phyloP scores from a whole-genome alignment of 2,888 invertebrate genomes.

The Gastrophysa polygoni region DNA sequence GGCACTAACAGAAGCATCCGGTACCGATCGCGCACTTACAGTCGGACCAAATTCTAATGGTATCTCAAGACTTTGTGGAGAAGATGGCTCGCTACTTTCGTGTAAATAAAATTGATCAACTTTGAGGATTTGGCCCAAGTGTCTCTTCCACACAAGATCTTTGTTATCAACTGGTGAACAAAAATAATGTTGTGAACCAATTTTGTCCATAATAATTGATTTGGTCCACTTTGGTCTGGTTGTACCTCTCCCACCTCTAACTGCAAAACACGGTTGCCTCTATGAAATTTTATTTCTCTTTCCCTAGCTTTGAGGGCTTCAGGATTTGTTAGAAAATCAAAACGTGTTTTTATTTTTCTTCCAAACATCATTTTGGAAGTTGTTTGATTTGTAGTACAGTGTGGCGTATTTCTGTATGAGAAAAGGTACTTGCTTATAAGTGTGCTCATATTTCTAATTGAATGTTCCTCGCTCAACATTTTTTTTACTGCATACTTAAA shows the following conservation, averaged over 20 bases:
- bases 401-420: conserved; percentile 21
- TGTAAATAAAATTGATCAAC: conserved; percentile 13
- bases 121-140: conserved; percentile 9
- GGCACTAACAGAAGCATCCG: no score
- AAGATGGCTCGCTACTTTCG: conserved; percentile 2
- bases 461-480: conserved; percentile 13
- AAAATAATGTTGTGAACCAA: conserved; percentile 11
- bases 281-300: conserved; percentile 12
- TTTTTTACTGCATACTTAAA: conserved; percentile 22
- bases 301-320: background rate
- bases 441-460: conserved; percentile 13
- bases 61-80: background rate
- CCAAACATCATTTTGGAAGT: conserved; percentile 19
- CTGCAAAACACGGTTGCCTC: conserved; percentile 9
- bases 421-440: conserved; percentile 16
- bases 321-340: background rate
- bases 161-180: conserved; percentile 11
- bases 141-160: conserved; percentile 14
- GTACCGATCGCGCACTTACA: no score
- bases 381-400: conserved; percentile 18
- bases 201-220: background rate
- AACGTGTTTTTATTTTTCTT: conserved; percentile 1
- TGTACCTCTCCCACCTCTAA: conserved; percentile 5
- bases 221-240: background rate
- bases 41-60: no score